These are phyloP conservation scores for Coregonus clupeaformis DNA, from an alignment of 2,113 vertebrate species.

Conservation along the genomic window DNA sequence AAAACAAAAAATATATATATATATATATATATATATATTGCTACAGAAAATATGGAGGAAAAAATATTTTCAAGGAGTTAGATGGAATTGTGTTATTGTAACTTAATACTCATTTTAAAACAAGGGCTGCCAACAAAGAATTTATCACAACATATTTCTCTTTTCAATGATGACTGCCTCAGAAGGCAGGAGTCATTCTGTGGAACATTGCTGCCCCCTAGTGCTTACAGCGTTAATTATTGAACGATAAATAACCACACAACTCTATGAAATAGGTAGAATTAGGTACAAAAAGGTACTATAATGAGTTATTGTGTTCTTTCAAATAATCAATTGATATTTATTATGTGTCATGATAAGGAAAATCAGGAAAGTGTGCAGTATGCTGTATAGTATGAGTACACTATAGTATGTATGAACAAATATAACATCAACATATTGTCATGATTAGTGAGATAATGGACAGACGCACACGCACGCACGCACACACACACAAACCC, in stretches of 20 bases:
- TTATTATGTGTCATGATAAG: background rate
- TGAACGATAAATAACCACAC: too few species aligned
- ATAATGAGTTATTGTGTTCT: background rate
- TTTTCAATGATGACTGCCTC: slow-evolving; percentile 24
- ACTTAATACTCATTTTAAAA: background rate
- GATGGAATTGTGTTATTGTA: background rate
- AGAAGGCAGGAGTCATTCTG: slow-evolving; percentile 39
- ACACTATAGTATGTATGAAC: too few species aligned
- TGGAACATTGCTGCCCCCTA: slow-evolving; percentile 80
- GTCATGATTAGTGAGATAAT: too few species aligned
- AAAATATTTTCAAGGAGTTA: background rate
- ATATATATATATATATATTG: background rate
- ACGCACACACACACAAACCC: too few species aligned
- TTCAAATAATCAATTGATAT: background rate
- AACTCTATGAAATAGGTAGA: too few species aligned
- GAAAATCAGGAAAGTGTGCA: too few species aligned
- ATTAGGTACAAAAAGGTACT: too few species aligned
- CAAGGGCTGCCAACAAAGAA: slow-evolving; percentile 42
- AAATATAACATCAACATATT: too few species aligned
- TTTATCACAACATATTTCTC: slow-evolving; percentile 46
- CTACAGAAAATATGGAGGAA: background rate
- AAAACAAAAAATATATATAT: background rate
- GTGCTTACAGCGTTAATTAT: slow-evolving; percentile 51
- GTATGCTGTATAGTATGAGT: too few species aligned
- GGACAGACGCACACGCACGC: too few species aligned